Evolutionary conservation across 2,113 vertebrate genomes (phyloP).

Genomic region (Brachyhypopomus occidentalis): DNA sequence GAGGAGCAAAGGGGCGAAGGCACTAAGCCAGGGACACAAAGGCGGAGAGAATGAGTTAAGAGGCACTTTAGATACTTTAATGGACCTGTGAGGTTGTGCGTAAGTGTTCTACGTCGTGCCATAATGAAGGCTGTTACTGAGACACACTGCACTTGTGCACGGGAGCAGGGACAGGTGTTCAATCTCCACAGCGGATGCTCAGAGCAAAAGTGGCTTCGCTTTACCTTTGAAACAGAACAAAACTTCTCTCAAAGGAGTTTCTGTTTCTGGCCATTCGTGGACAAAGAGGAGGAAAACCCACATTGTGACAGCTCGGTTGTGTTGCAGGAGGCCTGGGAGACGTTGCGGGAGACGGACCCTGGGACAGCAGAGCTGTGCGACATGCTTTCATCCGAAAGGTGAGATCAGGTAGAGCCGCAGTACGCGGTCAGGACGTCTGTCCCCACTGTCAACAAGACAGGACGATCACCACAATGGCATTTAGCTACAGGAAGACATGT

Average conservation of each 20-base stretch:
- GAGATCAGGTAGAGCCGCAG: background rate
- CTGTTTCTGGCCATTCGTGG: background rate
- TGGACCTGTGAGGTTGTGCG: too few species aligned
- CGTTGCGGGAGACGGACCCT: slow-evolving; percentile 63
- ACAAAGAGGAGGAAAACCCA: background rate
- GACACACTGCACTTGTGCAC: background rate
- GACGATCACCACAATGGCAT: too few species aligned
- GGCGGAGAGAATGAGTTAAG: too few species aligned
- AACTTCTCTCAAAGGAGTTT: background rate
- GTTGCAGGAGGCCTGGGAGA: slow-evolving; percentile 67
- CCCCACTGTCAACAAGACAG: too few species aligned
- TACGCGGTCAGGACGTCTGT: background rate
- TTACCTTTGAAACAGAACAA: background rate
- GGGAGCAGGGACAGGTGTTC: background rate
- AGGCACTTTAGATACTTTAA: too few species aligned
- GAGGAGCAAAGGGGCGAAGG: too few species aligned
- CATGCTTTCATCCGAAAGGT: slow-evolving; percentile 90
- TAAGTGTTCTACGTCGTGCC: too few species aligned
- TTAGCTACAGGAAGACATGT: too few species aligned
- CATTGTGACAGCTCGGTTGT: slow-evolving; percentile 26
- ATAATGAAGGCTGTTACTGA: too few species aligned
- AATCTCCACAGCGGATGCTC: background rate
- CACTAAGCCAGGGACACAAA: too few species aligned
- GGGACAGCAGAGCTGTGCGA: slow-evolving; percentile 81
- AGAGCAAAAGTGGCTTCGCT: background rate